Evolutionary conservation across 2,113 vertebrate genomes (phyloP).

Genomic region (Petroica traversi): DNA sequence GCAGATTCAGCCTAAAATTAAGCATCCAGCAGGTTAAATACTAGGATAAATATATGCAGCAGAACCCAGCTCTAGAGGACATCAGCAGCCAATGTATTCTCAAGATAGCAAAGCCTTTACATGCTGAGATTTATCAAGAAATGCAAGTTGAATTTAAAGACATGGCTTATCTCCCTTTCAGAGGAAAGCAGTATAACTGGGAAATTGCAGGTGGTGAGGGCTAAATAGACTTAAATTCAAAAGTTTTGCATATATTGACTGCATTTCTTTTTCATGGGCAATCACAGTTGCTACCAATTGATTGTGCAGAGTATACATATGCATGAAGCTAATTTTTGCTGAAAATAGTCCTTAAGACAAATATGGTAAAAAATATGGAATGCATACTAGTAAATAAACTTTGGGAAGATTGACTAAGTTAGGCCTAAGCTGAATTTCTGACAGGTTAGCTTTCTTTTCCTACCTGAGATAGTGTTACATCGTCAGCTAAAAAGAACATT

Average conservation of each 20-base stretch:
- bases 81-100: neutral
- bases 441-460: neutral
- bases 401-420: neutral
- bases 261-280: neutral
- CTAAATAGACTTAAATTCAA: neutral
- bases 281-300: neutral
- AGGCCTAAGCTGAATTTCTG: neutral
- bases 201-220: neutral
- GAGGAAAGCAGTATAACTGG: neutral
- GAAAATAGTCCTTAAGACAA: neutral
- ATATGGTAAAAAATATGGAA: neutral
- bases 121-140: neutral
- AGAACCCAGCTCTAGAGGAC: neutral
- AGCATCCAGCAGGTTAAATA: neutral
- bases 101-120: neutral
- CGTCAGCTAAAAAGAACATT: neutral
- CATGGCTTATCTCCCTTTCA: neutral
- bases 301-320: neutral
- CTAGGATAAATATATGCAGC: neutral
- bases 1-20: neutral
- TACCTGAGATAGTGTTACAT: neutral
- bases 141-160: neutral
- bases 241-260: neutral
- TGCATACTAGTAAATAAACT: neutral
- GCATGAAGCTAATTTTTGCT: neutral